Conservation (phyloP, 2,113 vertebrate genomes). For the Tenrec ecaudatus region DNA sequence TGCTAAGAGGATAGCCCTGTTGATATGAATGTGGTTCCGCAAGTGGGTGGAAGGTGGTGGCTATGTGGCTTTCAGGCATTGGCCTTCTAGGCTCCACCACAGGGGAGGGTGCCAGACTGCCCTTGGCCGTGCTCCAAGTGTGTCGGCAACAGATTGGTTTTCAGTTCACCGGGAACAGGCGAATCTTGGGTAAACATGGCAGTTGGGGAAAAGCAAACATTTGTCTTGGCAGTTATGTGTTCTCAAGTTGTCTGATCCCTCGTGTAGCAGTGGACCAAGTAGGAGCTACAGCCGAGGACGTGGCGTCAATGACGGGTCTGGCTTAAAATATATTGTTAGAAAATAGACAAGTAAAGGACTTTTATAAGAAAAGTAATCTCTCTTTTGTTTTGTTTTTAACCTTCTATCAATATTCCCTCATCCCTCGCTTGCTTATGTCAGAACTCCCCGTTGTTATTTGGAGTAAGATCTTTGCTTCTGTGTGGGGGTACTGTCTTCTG, state of each 20-base stretch:
- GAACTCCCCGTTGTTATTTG: neutral
- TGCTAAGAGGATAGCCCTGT: neutral
- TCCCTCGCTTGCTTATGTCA: neutral
- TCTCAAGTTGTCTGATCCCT: slow-evolving; percentile 37
- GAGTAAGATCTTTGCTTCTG: neutral
- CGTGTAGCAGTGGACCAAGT: neutral
- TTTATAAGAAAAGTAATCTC: neutral
- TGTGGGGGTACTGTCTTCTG: neutral
- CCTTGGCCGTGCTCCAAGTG: slow-evolving; percentile 62
- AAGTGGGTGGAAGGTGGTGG: neutral
- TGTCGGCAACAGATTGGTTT: slow-evolving; percentile 67
- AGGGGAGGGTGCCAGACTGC: slow-evolving; percentile 21
- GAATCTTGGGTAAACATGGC: slow-evolving; percentile 75
- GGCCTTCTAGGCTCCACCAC: neutral
- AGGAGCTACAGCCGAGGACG: neutral
- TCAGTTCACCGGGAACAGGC: slow-evolving; percentile 64
- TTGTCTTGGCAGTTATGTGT: slow-evolving; percentile 66
- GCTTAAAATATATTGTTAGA: neutral
- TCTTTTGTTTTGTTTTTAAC: neutral
- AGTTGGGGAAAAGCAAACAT: slow-evolving; percentile 78
- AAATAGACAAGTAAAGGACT: neutral
- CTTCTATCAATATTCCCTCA: neutral
- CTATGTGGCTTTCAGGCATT: neutral
- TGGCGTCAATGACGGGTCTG: neutral
- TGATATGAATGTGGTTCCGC: neutral